Conservation (phyloP, 2,888 invertebrate genomes). For the Polymixis flavicincta region DNA sequence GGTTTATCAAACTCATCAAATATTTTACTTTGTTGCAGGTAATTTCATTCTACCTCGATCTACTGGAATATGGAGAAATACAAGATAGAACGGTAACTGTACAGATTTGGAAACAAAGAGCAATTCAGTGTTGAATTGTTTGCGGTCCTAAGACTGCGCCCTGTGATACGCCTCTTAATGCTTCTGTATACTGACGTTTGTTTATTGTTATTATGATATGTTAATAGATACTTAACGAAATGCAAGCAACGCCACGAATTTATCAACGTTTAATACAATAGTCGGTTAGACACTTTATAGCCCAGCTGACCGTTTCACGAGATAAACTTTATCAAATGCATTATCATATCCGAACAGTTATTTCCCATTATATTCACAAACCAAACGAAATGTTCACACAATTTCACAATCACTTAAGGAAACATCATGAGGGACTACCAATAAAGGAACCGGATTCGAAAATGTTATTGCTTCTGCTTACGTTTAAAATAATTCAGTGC, state of each 20-base stretch:
- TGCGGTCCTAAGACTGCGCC: slow-evolving; percentile 40
- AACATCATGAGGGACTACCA: slow-evolving; percentile 56
- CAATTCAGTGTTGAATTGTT: slow-evolving; percentile 41
- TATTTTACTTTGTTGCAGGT: slow-evolving; percentile 62
- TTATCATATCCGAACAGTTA: slow-evolving; percentile 63
- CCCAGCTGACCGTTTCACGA: slow-evolving; percentile 45
- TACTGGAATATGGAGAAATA: slow-evolving; percentile 28
- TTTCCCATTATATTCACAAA: slow-evolving; percentile 55
- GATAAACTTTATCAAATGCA: slow-evolving; percentile 64
- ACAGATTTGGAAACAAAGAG: slow-evolving; percentile 47
- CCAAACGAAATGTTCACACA: slow-evolving; percentile 60
- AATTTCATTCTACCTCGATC: slow-evolving; percentile 37
- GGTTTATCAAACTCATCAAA: slow-evolving; percentile 44
- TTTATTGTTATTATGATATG: slow-evolving; percentile 55
- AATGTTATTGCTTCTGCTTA: slow-evolving; percentile 67
- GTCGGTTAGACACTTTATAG: slow-evolving; percentile 53
- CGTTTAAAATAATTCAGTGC: slow-evolving; percentile 68
- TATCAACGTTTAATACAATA: slow-evolving; percentile 52
- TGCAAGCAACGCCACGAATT: slow-evolving; percentile 31
- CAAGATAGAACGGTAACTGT: slow-evolving; percentile 32
- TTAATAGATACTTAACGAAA: slow-evolving; percentile 47
- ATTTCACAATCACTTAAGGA: slow-evolving; percentile 61
- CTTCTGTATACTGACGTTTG: slow-evolving; percentile 24
- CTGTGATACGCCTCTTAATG: slow-evolving; percentile 43
- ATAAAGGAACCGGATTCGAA: slow-evolving; percentile 69